Evolutionary conservation across 35 echinoderm and acorn worm genomes (phyloP).

Genomic region (Lytechinus pictus): DNA sequence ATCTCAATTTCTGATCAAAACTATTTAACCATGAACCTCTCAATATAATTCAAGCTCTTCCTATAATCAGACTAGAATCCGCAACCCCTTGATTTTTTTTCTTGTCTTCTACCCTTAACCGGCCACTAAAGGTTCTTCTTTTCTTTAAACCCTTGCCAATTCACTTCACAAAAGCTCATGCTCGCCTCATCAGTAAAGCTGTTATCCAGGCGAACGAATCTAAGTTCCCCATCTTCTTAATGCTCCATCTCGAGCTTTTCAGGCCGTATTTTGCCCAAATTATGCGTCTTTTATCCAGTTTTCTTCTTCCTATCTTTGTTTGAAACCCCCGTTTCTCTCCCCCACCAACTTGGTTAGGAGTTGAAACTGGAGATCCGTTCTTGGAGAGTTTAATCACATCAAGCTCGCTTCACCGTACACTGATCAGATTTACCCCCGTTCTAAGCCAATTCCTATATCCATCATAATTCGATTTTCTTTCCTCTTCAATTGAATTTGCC

Average conservation of each 20-base stretch:
- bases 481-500: slow-evolving; percentile 41
- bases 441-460: slow-evolving; percentile 52
- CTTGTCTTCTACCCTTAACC: neutral
- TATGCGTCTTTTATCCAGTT: neutral
- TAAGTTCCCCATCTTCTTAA: neutral
- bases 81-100: neutral
- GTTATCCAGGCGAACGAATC: slow-evolving; percentile 5
- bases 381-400: neutral
- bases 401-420: neutral
- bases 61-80: neutral
- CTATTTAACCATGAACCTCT: neutral
- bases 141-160: neutral
- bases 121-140: neutral
- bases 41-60: neutral
- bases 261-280: neutral
- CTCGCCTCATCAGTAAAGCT: neutral
- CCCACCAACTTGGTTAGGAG: slow-evolving; percentile 1
- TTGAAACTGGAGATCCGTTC: slow-evolving; percentile 32
- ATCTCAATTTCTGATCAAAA: slow-evolving; percentile 41
- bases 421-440: slow-evolving; percentile 31
- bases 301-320: neutral
- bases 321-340: neutral
- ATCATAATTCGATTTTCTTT: slow-evolving; percentile 55
- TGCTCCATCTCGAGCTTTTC: neutral
- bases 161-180: neutral